Evolutionary conservation across 2,113 vertebrate genomes (phyloP), one percentile per base, ranked within the genome.

Genomic region (Ginglymostoma cirratum): DNA sequence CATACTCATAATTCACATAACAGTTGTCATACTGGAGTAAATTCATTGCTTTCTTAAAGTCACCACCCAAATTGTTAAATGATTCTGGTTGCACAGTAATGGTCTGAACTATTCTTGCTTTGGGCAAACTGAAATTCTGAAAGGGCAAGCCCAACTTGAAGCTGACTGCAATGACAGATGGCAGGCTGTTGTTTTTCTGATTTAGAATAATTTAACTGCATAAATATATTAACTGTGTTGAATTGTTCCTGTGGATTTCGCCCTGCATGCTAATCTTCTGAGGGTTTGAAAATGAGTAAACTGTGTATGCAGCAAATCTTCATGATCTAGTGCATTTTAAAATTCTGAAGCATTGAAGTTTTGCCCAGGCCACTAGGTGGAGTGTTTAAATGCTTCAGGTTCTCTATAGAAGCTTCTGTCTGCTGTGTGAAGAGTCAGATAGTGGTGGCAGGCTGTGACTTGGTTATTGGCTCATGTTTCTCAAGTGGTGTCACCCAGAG

Each of bases 191-290:
- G 24, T 95, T 95, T 72, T 52, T 72, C 66, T 72, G 69, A 45
- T 45, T 95, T 45, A 34, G 94, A 95, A 95, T 95, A 72, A 95
- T n/a, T 95, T 95, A 76, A 70, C 45, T 95, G 93, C 93, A 94
- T 94, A 94, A 95, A 95, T 95, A 48, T 69, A 95, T 95, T 76
- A 95, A 69, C 38, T 95, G 52, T 95, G 94, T 76, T 72, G 67
- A 52, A 15, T n/a, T 93, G 90, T 52, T 70, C 45, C 30, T 70
- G 42, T 72, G 45, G 42, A 72, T 76, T 95, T 72, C 6, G 27
- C 42, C 94, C 72, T 30, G 69, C 67, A 76, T 95, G 66, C 94
- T 95, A 95, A 95, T 95, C 94, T 45, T 17, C 87, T 90, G 87
- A 34, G 69, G 42, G 27, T 72, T 95, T 45, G 48, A 45, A 72